phyloP scores from a whole-genome alignment of 2,888 invertebrate species.

The Baronia brevicornis region DNA sequence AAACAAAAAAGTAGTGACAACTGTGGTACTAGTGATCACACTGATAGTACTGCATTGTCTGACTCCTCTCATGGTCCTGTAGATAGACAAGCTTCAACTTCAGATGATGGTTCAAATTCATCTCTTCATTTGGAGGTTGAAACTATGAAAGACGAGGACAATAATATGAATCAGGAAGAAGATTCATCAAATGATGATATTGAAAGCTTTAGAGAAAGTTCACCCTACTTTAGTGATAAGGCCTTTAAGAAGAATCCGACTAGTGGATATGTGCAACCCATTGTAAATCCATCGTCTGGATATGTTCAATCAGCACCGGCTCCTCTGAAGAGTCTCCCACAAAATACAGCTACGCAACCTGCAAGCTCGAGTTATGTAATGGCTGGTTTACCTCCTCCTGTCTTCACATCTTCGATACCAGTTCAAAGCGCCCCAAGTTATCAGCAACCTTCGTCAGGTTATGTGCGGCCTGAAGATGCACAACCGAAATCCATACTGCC shows the following conservation, averaged over 20 bases:
- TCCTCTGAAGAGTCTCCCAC: conserved; percentile 28
- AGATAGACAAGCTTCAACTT: conserved; percentile 56
- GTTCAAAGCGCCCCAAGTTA: conserved; percentile 33
- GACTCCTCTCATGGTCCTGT: conserved; percentile 49
- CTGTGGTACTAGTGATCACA: conserved; percentile 60
- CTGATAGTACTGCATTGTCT: conserved; percentile 66
- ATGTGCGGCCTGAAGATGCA: conserved; percentile 54
- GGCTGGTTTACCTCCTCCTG: conserved; percentile 55
- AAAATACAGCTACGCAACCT: conserved; percentile 33
- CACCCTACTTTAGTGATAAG: conserved; percentile 49
- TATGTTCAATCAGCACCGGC: conserved; percentile 46
- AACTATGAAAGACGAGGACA: conserved; percentile 34
- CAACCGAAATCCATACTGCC: conserved; percentile 48
- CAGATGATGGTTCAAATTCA: conserved; percentile 59
- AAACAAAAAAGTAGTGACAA: conserved; percentile 49
- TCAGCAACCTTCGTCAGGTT: conserved; percentile 49
- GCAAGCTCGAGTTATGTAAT: conserved; percentile 63
- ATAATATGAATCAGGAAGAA: conserved; percentile 31
- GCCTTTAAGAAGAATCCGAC: conserved; percentile 48
- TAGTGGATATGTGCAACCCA: conserved; percentile 48
- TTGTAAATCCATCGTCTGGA: conserved; percentile 35
- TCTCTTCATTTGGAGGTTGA: conserved; percentile 55
- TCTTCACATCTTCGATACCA: conserved; percentile 51
- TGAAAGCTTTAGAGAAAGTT: conserved; percentile 42
- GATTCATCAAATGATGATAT: conserved; percentile 43